phyloP scores from a whole-genome alignment of 2,888 invertebrate genomes.

The Biston stratarius region DNA sequence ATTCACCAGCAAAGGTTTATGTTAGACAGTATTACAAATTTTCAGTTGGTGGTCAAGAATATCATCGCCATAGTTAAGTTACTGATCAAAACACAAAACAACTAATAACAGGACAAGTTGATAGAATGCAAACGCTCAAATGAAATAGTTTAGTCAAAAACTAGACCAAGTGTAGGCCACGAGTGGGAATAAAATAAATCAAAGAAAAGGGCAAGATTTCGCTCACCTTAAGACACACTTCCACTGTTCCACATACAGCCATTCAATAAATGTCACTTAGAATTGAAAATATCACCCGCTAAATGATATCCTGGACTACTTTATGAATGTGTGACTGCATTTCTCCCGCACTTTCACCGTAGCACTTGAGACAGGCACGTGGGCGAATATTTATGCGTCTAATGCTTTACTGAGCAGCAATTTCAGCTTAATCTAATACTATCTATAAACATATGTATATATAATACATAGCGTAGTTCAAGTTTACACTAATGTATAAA shows the following conservation, averaged over 20 bases:
- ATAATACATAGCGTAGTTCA: not conserved
- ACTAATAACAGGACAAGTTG: no score
- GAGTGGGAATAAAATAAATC: not conserved
- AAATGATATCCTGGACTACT: conserved; percentile 15
- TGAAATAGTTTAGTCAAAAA: not conserved
- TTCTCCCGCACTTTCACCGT: conserved; percentile 48
- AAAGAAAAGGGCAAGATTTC: not conserved
- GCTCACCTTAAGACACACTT: not conserved
- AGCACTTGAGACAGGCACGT: conserved; percentile 40
- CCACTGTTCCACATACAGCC: not conserved
- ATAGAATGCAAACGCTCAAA: not conserved
- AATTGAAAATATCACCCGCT: not conserved
- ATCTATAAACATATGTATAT: conserved; percentile 6
- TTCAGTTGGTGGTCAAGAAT: not conserved
- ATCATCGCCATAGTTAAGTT: not conserved
- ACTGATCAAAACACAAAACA: not conserved
- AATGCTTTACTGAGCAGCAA: conserved; percentile 46
- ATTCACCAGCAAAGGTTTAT: no score
- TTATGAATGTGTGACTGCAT: conserved; percentile 25
- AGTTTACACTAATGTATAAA: conserved; percentile 9
- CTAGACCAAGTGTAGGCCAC: not conserved
- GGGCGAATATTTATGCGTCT: conserved; percentile 58
- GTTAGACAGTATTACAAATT: no score
- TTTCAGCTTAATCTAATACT: conserved; percentile 48
- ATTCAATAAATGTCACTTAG: not conserved